Conservation (phyloP, 2,113 vertebrate species). For the rat (Rattus norvegicus) region GRCr8 NC_086025.1:113976001-113976500, state of each 20-base stretch:
- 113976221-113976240: background rate
- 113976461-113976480: background rate
- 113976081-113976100: too few relatives aligned
- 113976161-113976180: background rate
- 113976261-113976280: background rate
- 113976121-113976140: too few relatives aligned
- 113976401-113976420: background rate
- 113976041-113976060: too few relatives aligned
- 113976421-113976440: background rate
- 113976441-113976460: background rate
- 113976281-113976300: background rate
- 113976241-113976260: background rate
- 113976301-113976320: background rate
- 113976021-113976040: background rate
- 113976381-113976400: background rate
- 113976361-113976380: slow-evolving; percentile 5
- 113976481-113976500: background rate
- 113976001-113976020: background rate
- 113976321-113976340: background rate
- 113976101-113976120: too few relatives aligned
- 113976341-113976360: background rate
- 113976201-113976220: background rate
- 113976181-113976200: background rate
- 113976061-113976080: too few relatives aligned
- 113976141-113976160: background rate